A percentile compares a stretch with the other conserved stretches of the same genome.
phyloP scores from a whole-genome alignment of 2,888 invertebrate genomes.

The Allophyes oxyacanthae region DNA sequence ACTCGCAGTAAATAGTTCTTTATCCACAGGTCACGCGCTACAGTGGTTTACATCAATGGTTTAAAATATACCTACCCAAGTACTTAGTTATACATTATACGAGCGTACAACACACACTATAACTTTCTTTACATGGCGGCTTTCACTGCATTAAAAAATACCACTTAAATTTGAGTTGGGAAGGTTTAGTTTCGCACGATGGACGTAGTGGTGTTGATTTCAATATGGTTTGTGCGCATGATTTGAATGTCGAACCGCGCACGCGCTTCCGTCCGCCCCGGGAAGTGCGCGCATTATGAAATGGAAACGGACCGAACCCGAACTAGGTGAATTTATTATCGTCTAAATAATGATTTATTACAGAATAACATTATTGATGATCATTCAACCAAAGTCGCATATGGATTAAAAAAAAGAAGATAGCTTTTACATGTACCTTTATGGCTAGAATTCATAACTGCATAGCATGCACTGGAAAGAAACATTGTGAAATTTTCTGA shows the following conservation, averaged over 20 bases:
- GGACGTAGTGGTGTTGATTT: conserved; percentile 55
- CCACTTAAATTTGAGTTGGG: conserved; percentile 27
- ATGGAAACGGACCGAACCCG: conserved; percentile 57
- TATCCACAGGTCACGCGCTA: conserved; percentile 72
- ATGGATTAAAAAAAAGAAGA: no score
- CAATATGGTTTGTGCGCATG: conserved; percentile 63
- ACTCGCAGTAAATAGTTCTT: conserved; percentile 57
- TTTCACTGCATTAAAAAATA: conserved; percentile 70
- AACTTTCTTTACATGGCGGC: conserved; percentile 76
- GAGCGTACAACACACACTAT: conserved; percentile 61
- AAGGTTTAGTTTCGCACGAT: conserved; percentile 58
- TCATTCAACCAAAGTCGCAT: conserved; percentile 7
- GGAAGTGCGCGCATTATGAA: conserved; percentile 68
- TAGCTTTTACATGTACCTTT: no score
- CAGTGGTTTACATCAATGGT: conserved; percentile 74
- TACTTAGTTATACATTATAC: conserved; percentile 47
- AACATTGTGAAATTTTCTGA: no score
- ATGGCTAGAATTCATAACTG: no score
- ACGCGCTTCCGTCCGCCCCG: conserved; percentile 73
- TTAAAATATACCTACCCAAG: conserved; percentile 72
- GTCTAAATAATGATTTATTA: conserved; percentile 36
- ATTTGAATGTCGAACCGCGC: conserved; percentile 73
- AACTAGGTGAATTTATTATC: conserved; percentile 49
- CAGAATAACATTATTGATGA: conserved; percentile 10
- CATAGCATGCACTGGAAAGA: no score